These are phyloP conservation scores for Blastobasis adustella DNA, from an alignment of 2,888 invertebrate species.

Conservation along the genomic window DNA sequence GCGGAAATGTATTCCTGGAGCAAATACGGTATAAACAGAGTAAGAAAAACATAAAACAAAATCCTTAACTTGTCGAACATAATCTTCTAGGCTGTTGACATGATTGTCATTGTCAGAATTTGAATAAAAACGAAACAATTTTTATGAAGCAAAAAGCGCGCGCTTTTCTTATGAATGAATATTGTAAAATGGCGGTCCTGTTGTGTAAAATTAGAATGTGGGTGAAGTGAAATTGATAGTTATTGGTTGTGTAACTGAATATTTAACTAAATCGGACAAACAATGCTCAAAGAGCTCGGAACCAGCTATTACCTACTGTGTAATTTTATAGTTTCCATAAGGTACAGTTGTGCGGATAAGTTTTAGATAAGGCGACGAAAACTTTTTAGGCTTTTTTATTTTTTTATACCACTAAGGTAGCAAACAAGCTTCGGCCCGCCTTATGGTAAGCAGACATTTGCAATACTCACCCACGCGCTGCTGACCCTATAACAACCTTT, in stretches of 20 bases:
- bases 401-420: too few species aligned
- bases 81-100: conserved; percentile 13
- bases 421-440: too few species aligned
- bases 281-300: too few species aligned
- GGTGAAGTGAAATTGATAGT: conserved; percentile 1
- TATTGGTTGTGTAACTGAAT: conserved; percentile 13
- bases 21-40: conserved; percentile 56
- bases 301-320: conserved; percentile 18
- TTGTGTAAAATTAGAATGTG: too few species aligned
- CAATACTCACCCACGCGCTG: too few species aligned
- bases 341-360: conserved; percentile 20
- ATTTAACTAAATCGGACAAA: conserved; percentile 27
- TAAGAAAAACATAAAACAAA: conserved; percentile 53
- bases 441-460: too few species aligned
- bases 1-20: conserved; percentile 62
- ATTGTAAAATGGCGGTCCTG: conserved; percentile 15
- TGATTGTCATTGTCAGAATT: not conserved
- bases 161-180: not conserved
- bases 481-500: too few species aligned
- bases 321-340: conserved; percentile 17
- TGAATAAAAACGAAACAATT: not conserved
- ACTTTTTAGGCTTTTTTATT: too few species aligned
- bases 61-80: conserved; percentile 59
- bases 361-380: too few species aligned
- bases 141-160: not conserved